These are phyloP conservation scores for Platyscelio sp. DNA, from an alignment of 2,888 invertebrate genomes.

Conservation along the genomic window DNA sequence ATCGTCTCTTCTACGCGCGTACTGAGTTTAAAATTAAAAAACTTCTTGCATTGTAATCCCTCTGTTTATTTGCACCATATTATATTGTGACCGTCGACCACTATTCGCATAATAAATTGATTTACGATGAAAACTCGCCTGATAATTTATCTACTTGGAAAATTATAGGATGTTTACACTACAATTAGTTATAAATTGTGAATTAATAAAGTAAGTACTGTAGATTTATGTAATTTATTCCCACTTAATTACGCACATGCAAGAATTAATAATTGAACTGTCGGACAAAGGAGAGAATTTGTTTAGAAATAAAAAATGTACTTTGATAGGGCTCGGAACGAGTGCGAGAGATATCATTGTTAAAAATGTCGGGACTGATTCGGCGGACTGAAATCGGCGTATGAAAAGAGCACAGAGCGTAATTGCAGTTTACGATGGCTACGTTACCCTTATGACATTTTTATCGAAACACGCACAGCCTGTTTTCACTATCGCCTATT, in stretches of 20 bases:
- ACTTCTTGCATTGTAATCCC: too few relatives aligned
- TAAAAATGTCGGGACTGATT: constrained; percentile 33
- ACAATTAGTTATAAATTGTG: constrained; percentile 35
- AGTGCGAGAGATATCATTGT: constrained; percentile 12
- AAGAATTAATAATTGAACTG: constrained; percentile 37
- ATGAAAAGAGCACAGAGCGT: constrained; percentile 46
- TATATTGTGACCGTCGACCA: too few relatives aligned
- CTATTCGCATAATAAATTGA: too few relatives aligned
- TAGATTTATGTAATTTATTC: constrained; percentile 57
- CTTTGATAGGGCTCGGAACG: neutral
- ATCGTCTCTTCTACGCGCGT: neutral
- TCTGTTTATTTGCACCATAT: too few relatives aligned
- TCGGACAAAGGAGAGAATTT: neutral
- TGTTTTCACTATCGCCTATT: constrained; percentile 80
- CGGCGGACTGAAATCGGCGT: constrained; percentile 18
- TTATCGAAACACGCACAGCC: constrained; percentile 80
- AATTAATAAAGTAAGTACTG: constrained; percentile 50
- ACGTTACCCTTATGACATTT: constrained; percentile 71
- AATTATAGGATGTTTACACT: constrained; percentile 43
- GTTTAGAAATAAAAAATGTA: constrained; percentile 19
- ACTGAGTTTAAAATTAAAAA: constrained; percentile 21
- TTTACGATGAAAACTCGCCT: constrained; percentile 25
- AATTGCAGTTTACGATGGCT: constrained; percentile 64
- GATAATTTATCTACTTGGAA: constrained; percentile 30
- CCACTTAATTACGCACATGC: constrained; percentile 54